These are phyloP conservation scores for Cromileptes altivelis DNA, from an alignment of 2,113 vertebrate species.

Conservation along the genomic window DNA sequence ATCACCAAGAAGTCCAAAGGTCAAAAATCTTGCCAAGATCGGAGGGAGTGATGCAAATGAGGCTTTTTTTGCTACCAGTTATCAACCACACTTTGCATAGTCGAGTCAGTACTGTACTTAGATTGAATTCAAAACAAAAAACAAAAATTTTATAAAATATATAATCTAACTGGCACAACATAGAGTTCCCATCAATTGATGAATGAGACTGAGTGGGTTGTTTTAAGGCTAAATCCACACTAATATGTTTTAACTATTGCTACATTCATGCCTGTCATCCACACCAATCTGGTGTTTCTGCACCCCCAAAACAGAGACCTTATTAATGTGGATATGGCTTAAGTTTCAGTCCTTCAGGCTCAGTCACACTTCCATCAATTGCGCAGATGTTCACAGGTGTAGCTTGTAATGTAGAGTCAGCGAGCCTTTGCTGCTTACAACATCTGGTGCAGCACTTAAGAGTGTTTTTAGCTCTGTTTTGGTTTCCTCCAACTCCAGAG, in stretches of 20 bases:
- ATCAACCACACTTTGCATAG: background rate
- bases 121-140: constrained; percentile 2
- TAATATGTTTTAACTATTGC: no score
- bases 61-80: background rate
- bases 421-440: background rate
- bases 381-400: no score
- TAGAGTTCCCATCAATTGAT: background rate
- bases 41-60: constrained; percentile 2
- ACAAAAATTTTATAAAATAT: no score
- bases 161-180: background rate
- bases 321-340: no score
- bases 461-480: background rate
- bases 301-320: no score
- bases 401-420: background rate
- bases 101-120: background rate
- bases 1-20: background rate
- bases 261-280: no score
- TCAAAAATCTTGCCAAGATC: background rate
- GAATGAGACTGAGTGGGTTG: background rate
- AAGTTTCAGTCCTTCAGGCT: background rate
- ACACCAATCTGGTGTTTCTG: no score
- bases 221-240: background rate
- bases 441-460: no score
- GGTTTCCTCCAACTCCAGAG: background rate
- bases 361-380: background rate